Percentiles rank a stretch among this genome's conserved stretches.
Evolutionary conservation across 2,113 vertebrate genomes (phyloP).

Genomic region (Rattus rattus): DNA sequence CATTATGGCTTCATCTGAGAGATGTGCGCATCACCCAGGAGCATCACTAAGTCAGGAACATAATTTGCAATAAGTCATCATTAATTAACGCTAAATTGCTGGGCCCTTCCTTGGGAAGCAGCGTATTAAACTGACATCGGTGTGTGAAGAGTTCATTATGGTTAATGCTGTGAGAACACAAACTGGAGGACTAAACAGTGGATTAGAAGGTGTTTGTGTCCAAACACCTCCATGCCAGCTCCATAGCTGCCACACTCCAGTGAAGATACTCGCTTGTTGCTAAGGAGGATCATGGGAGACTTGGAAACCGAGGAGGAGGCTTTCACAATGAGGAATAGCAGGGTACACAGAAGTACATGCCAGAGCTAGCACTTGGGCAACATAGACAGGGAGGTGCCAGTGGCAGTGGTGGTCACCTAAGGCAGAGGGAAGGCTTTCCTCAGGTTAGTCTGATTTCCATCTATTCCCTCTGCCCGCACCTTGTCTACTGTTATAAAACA

Average conservation of each 20-base stretch:
- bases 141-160: constrained; percentile 85
- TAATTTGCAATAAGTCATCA: constrained; percentile 87
- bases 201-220: constrained; percentile 83
- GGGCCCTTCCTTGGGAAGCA: constrained; percentile 83
- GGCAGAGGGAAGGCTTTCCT: neutral
- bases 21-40: constrained; percentile 81
- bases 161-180: constrained; percentile 83
- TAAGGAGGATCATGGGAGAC: constrained; percentile 42
- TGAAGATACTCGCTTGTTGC: neutral
- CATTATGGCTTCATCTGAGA: constrained; percentile 71
- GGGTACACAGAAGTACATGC: neutral
- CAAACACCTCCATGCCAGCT: constrained; percentile 63
- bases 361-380: neutral
- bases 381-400: neutral
- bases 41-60: constrained; percentile 82
- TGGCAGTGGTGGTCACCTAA: neutral
- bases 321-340: neutral
- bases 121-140: constrained; percentile 82
- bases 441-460: neutral
- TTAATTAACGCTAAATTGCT: constrained; percentile 87
- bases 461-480: no score
- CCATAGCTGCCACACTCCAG: constrained; percentile 31
- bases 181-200: constrained; percentile 83
- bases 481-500: neutral
- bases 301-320: neutral